phyloP scores from a whole-genome alignment of 2,888 invertebrate species.

The Cheilosia urbana region DNA sequence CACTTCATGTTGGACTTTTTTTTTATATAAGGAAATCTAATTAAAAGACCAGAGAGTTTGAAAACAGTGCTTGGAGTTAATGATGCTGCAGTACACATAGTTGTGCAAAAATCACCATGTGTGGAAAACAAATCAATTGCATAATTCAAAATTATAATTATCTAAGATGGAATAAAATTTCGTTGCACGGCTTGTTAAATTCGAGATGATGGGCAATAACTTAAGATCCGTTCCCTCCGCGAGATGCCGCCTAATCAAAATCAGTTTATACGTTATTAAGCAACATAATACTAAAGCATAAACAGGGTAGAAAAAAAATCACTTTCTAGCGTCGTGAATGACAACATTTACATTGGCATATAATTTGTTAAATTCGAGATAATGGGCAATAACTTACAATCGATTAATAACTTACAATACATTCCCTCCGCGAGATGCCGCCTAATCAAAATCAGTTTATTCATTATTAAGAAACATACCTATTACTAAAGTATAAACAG shows the following conservation, averaged over 20 bases:
- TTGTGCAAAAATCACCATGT: conserved; percentile 18
- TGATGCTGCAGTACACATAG: background rate
- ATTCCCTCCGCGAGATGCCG: background rate
- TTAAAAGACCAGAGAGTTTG: conserved; percentile 13
- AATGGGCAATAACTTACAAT: background rate
- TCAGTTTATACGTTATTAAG: conserved; percentile 36
- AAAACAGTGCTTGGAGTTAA: conserved; percentile 20
- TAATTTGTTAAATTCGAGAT: background rate
- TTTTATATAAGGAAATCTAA: conserved; percentile 13
- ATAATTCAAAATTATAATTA: background rate
- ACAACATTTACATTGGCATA: background rate
- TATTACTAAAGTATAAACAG: too few species aligned
- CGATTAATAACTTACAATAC: too few species aligned
- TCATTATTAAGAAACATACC: conserved; percentile 20
- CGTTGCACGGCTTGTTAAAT: conserved; percentile 4
- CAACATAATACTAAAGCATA: background rate
- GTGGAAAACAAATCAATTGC: conserved; percentile 1
- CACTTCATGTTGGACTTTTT: conserved; percentile 15
- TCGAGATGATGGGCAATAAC: background rate
- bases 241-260: conserved; percentile 5
- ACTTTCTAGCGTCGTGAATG: conserved; percentile 44
- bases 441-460: conserved; percentile 26
- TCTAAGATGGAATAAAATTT: too few species aligned
- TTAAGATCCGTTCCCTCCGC: background rate
- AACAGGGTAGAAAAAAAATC: background rate